Percentiles rank a stretch among this genome's conserved stretches.
Evolutionary conservation across 1,140 invertebrate species (phyloP).

Genomic region (Monochamus saltuarius): DNA sequence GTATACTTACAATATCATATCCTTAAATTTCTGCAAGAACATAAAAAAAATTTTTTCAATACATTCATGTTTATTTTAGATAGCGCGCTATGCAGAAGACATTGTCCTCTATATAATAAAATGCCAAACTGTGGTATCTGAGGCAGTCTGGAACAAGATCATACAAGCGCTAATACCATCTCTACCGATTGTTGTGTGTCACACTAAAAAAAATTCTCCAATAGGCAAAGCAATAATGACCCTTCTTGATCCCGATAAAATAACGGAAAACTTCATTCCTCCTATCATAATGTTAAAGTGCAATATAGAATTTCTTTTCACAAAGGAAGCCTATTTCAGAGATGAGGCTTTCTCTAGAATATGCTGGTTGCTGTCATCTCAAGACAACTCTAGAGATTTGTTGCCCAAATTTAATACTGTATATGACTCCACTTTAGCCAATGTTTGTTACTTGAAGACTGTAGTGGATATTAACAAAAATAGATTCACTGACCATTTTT

Average conservation of each 20-base stretch:
- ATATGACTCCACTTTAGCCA: conserved; percentile 51
- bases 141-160: conserved; percentile 59
- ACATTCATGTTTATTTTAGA: no score
- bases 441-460: conserved; percentile 51
- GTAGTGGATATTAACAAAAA: conserved; percentile 42
- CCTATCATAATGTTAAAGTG: conserved; percentile 47
- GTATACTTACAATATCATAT: not conserved
- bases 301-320: conserved; percentile 56
- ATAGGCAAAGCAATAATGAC: conserved; percentile 61
- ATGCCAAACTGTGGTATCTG: conserved; percentile 60
- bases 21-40: conserved; percentile 26
- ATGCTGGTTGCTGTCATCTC: conserved; percentile 54
- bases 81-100: conserved; percentile 58
- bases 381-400: conserved; percentile 50
- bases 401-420: conserved; percentile 54
- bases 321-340: conserved; percentile 47
- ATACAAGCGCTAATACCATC: conserved; percentile 59
- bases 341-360: conserved; percentile 57
- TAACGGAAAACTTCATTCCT: conserved; percentile 23
- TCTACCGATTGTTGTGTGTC: conserved; percentile 57
- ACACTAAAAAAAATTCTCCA: conserved; percentile 48
- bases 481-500: conserved; percentile 43
- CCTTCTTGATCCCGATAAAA: conserved; percentile 61
- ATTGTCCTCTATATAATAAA: conserved; percentile 64
- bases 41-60: no score